Evolutionary conservation across 2,888 invertebrate species (phyloP).

Genomic region (Rotaria macrura): DNA sequence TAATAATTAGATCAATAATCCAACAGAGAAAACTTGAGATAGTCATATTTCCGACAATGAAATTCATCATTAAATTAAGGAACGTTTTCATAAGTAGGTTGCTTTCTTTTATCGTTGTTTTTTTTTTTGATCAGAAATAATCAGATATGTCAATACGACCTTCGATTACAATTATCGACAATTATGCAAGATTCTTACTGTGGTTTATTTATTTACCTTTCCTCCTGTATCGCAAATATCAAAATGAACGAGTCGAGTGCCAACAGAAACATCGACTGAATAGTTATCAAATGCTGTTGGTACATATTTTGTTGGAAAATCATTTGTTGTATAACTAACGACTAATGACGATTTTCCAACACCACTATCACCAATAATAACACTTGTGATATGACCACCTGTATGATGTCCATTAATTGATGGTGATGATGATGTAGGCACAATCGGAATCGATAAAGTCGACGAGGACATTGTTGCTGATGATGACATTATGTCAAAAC

Average conservation of each 20-base stretch:
- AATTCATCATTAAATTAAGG: too few relatives aligned
- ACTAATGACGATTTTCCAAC: slow-evolving; percentile 87
- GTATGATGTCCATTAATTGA: neutral
- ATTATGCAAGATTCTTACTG: too few relatives aligned
- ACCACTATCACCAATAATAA: slow-evolving; percentile 82
- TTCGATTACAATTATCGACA: too few relatives aligned
- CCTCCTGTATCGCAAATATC: slow-evolving; percentile 92
- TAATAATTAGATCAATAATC: too few relatives aligned
- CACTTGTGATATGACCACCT: slow-evolving; percentile 63
- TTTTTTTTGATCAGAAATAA: too few relatives aligned
- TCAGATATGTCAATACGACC: too few relatives aligned
- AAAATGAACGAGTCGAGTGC: slow-evolving; percentile 74
- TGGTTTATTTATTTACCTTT: slow-evolving; percentile 57
- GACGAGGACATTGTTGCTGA: neutral
- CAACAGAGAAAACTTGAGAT: too few relatives aligned
- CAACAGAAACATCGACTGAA: slow-evolving; percentile 85
- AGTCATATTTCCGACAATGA: too few relatives aligned
- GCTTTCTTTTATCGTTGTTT: too few relatives aligned
- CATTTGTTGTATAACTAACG: slow-evolving; percentile 82
- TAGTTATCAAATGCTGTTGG: slow-evolving; percentile 92
- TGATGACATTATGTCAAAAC: neutral
- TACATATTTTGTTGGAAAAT: slow-evolving; percentile 76
- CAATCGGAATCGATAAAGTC: neutral
- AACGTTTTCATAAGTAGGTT: too few relatives aligned
- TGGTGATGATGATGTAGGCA: neutral